phyloP scores from a whole-genome alignment of 2,888 invertebrate genomes.

The Agrotis puta region DNA sequence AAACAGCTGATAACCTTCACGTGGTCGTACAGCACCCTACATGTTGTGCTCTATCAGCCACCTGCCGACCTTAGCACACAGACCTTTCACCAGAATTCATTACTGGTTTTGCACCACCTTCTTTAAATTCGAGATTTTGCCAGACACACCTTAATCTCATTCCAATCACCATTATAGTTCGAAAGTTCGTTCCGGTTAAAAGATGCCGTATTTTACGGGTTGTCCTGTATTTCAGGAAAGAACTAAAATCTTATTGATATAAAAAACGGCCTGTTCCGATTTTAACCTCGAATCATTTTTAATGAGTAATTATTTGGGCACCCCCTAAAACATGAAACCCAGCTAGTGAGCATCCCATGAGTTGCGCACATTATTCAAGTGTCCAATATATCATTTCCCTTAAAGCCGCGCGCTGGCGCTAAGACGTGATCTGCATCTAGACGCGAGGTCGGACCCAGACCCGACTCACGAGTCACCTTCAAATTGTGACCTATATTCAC shows the following conservation, averaged over 20 bases:
- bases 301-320: too few species aligned
- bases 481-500: constrained; percentile 15
- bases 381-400: constrained; percentile 35
- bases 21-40: constrained; percentile 27
- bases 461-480: constrained; percentile 5
- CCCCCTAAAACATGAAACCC: not conserved
- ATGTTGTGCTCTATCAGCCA: constrained; percentile 27
- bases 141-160: constrained; percentile 39
- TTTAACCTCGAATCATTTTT: too few species aligned
- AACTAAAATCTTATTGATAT: too few species aligned
- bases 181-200: not conserved
- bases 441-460: not conserved
- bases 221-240: too few species aligned
- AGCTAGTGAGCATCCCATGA: constrained; percentile 15
- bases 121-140: constrained; percentile 32
- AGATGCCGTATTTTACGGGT: too few species aligned
- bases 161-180: constrained; percentile 30
- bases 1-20: constrained; percentile 19
- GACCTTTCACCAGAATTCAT: constrained; percentile 71
- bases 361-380: constrained; percentile 31
- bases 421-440: constrained; percentile 43
- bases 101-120: constrained; percentile 56
- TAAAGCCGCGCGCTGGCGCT: constrained; percentile 6
- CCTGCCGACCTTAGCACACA: constrained; percentile 68
- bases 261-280: too few species aligned